These are phyloP conservation scores for Pleuronectes platessa DNA, from an alignment of 2,113 vertebrate genomes.

Conservation along the genomic window DNA sequence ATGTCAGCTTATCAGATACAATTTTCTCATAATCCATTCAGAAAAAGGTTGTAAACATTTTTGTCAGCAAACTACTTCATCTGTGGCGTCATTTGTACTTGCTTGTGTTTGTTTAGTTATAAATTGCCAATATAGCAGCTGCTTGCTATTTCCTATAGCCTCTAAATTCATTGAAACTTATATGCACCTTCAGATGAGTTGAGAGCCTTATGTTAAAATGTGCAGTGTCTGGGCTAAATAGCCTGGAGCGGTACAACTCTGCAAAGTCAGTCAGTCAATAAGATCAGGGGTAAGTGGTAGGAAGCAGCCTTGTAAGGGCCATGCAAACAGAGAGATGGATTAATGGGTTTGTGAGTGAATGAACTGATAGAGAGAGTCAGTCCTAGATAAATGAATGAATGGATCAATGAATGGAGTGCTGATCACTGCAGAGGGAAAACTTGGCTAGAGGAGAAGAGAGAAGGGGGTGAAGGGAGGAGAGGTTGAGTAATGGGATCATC, in stretches of 20 bases:
- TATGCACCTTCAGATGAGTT: neutral
- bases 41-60: neutral
- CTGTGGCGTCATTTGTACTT: neutral
- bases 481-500: slow-evolving; percentile 46
- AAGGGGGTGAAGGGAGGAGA: slow-evolving; percentile 16
- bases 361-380: slow-evolving; percentile 52
- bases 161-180: neutral
- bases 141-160: neutral
- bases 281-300: slow-evolving; percentile 30
- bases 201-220: neutral
- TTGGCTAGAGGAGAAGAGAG: slow-evolving; percentile 36
- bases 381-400: slow-evolving; percentile 67
- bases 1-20: neutral
- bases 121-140: neutral
- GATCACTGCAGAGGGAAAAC: slow-evolving; percentile 64
- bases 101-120: neutral
- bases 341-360: slow-evolving; percentile 64
- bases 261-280: slow-evolving; percentile 48
- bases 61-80: neutral
- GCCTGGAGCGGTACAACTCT: slow-evolving; percentile 5
- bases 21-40: neutral
- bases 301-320: slow-evolving; percentile 41
- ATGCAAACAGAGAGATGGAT: slow-evolving; percentile 47
- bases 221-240: slow-evolving; percentile 7
- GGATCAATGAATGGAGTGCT: slow-evolving; percentile 71